Evolutionary conservation across 1,140 invertebrate genomes (phyloP), one percentile per base, ranked within the genome.

Genomic region (Drosophila kanapiae): DNA sequence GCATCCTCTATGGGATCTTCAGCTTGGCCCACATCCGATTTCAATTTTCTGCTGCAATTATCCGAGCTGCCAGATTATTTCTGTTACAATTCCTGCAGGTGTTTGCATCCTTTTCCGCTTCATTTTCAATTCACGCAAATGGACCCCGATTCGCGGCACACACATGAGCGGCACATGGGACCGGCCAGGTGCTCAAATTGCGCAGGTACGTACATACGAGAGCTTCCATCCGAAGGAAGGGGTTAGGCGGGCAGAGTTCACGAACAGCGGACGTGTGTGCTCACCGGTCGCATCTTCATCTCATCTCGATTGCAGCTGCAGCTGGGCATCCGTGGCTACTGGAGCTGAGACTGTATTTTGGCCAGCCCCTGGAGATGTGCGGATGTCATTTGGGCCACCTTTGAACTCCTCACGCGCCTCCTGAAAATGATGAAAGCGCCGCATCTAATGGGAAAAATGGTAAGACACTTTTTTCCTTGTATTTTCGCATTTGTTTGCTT

Each of bases 241-340:
- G 84, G 85, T 88, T 90, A 88, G 75, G 65, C 84, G 85, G 74
- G 74, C 85, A 88, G 67, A 88, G 85, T 90, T 88, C 85, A 84
- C 75, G 85, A 82, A 75, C 78, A 56, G 59, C 60, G 58, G 57
- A 79, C 81, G 81, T 90, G 85, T 78, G 78, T 70, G 65, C 42
- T 74, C 56, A 42, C 49, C 64, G 40, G 68, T 57, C 54, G 64
- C 64, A 69, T 69, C 75, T 61, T 29, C 45, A 72, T 70, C 56
- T 68, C 47, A 68, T 68, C 58, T 43, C 62, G 49, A 59, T 59
- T 53, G 59, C 61, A 65, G 42, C 29, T 51, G 67, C 75, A 78
- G 64, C 75, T 78, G 75, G 45, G 75, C 65, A 60, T 38, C 53
- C 35, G 58, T 63, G 77, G 75, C 74, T 67, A 53, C 62, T 42